phyloP scores from a whole-genome alignment of 2,888 invertebrate genomes.

The Ichneumoninae sp. region DNA sequence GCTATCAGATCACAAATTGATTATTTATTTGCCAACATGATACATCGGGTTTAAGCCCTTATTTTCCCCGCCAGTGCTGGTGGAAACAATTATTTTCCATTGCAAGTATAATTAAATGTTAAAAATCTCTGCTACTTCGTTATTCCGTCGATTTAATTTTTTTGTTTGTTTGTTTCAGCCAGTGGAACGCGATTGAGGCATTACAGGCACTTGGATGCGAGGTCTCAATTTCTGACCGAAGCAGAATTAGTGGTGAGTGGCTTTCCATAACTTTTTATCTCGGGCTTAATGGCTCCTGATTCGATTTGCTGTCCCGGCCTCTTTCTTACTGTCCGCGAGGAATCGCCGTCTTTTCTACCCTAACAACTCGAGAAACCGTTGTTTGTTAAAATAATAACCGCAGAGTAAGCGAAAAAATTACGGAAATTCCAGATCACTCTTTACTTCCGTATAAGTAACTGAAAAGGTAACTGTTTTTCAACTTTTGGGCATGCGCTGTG shows the following conservation, averaged over 20 bases:
- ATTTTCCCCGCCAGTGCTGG: neutral
- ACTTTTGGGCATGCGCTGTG: neutral
- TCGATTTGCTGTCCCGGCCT: constrained; percentile 51
- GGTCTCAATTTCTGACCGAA: constrained; percentile 73
- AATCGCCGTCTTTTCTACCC: constrained; percentile 36
- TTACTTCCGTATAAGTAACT: too few species aligned
- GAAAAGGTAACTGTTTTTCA: too few species aligned
- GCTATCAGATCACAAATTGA: too few species aligned
- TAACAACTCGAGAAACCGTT: too few species aligned
- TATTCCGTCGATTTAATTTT: constrained; percentile 17
- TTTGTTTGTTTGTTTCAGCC: constrained; percentile 73
- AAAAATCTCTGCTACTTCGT: neutral
- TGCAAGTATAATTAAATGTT: constrained; percentile 4
- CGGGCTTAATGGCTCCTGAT: constrained; percentile 48
- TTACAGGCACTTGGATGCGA: constrained; percentile 81
- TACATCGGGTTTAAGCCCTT: neutral
- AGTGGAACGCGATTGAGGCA: constrained; percentile 81
- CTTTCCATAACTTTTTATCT: constrained; percentile 68
- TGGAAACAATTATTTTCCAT: neutral
- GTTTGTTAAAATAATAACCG: too few species aligned
- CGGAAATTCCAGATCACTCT: too few species aligned
- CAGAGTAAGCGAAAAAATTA: too few species aligned
- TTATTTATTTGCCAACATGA: too few species aligned
- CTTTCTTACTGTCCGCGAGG: constrained; percentile 38
- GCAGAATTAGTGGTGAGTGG: constrained; percentile 79